Conservation (phyloP, 1,140 invertebrate genomes). For the Leptoteleia sp. region DNA sequence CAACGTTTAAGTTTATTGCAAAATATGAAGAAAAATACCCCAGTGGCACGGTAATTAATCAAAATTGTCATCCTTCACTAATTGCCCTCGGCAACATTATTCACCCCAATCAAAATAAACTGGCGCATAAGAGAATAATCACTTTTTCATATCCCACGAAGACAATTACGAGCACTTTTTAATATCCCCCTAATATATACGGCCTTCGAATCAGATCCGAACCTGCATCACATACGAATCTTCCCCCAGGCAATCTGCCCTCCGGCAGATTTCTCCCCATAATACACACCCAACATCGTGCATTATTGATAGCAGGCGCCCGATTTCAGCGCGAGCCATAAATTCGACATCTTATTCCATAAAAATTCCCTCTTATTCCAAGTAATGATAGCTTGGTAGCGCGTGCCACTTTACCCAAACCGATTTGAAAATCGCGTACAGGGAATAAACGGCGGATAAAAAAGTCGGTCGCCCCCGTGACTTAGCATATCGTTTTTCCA, state of each 20-base stretch:
- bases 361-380: slow-evolving; percentile 18
- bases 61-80: slow-evolving; percentile 6
- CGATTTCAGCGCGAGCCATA: slow-evolving; percentile 2
- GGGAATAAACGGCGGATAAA: slow-evolving; percentile 22
- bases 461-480: slow-evolving; percentile 7
- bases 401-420: slow-evolving; percentile 26
- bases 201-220: background rate
- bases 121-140: slow-evolving; percentile 16
- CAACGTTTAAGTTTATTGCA: slow-evolving; percentile 3
- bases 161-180: slow-evolving; percentile 7
- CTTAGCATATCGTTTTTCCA: slow-evolving; percentile 49
- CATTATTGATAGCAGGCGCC: slow-evolving; percentile 16
- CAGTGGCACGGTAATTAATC: slow-evolving; percentile 6
- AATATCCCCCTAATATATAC: slow-evolving; percentile 8
- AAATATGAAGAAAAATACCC: slow-evolving; percentile 17
- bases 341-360: slow-evolving; percentile 28
- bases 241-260: slow-evolving; percentile 5
- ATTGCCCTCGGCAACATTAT: slow-evolving; percentile 7
- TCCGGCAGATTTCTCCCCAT: slow-evolving; percentile 1
- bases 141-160: slow-evolving; percentile 1
- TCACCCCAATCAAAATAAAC: slow-evolving; percentile 18
- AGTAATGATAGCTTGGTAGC: no score
- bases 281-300: slow-evolving; percentile 3
- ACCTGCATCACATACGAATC: slow-evolving; percentile 7
- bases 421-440: slow-evolving; percentile 11